phyloP scores from a whole-genome alignment of 2,797 vertebrate genomes.

The Sebastes nivosus region DNA sequence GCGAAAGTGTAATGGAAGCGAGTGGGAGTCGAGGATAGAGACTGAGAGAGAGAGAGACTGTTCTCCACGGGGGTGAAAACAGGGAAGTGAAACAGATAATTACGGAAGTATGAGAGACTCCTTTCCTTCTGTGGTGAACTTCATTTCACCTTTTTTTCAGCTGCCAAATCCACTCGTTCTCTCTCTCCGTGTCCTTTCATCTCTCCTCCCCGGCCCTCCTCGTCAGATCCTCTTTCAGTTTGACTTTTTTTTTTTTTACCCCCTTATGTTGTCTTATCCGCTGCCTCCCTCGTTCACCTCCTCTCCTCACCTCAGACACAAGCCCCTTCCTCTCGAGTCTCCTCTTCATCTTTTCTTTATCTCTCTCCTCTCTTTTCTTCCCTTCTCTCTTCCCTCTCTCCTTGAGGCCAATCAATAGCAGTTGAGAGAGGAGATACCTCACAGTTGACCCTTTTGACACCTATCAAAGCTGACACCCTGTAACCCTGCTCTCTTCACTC shows the following conservation, averaged over 20 bases:
- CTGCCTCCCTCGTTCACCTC: conserved; percentile 29
- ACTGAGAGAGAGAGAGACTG: conserved; percentile 23
- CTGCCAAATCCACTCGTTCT: conserved; percentile 48
- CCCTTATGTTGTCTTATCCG: conserved; percentile 3
- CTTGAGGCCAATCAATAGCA: conserved; percentile 37
- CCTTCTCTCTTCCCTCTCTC: background rate
- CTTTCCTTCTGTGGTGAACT: conserved; percentile 52
- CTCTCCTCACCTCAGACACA: conserved; percentile 16
- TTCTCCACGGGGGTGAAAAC: conserved; percentile 7
- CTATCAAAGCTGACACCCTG: conserved; percentile 35
- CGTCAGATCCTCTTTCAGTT: conserved; percentile 52
- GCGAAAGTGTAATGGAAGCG: conserved; percentile 12
- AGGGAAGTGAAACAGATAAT: conserved; percentile 51
- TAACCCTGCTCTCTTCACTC: background rate
- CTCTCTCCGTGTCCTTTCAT: conserved; percentile 56
- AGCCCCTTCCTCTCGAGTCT: background rate
- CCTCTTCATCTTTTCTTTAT: background rate
- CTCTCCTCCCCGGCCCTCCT: conserved; percentile 38
- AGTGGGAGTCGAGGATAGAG: background rate
- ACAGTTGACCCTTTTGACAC: conserved; percentile 47
- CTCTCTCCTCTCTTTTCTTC: background rate
- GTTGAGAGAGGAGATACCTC: conserved; percentile 24
- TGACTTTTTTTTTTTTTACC: conserved; percentile 49
- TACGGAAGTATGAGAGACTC: conserved; percentile 40
- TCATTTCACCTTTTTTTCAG: conserved; percentile 56